These are phyloP conservation scores for Falco novaeseelandiae DNA, from an alignment of 2,797 vertebrate species.

Conservation along the genomic window DNA sequence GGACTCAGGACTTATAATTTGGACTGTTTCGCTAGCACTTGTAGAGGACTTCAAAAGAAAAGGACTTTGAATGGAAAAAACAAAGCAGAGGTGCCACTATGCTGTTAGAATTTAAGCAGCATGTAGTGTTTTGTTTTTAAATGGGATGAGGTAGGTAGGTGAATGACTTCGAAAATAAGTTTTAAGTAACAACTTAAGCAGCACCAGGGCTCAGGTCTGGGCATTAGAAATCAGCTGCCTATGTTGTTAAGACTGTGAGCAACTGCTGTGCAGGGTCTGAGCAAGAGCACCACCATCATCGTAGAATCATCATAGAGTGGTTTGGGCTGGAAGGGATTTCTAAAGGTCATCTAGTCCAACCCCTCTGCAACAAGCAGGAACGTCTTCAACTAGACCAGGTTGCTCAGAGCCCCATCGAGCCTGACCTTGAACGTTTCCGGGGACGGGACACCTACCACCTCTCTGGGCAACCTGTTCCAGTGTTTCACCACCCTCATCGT, in stretches of 20 bases:
- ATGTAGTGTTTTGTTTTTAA: not conserved
- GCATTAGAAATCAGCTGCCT: not conserved
- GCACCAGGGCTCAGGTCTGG: accelerated
- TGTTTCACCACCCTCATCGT: too few relatives aligned
- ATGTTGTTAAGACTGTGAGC: not conserved
- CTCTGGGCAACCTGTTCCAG: too few relatives aligned
- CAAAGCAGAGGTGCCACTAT: not conserved
- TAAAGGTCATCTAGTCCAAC: too few relatives aligned
- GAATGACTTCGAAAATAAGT: not conserved
- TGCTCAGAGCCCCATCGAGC: too few relatives aligned
- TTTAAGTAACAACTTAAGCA: not conserved
- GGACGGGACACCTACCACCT: too few relatives aligned
- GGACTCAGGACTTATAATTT: not conserved
- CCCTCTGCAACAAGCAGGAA: too few relatives aligned
- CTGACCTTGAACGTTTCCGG: too few relatives aligned
- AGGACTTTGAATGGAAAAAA: not conserved
- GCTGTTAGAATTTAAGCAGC: not conserved
- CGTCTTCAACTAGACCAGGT: too few relatives aligned
- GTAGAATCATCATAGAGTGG: too few relatives aligned
- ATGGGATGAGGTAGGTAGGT: not conserved
- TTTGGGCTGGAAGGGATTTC: too few relatives aligned
- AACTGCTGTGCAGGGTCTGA: not conserved
- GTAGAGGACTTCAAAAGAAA: not conserved
- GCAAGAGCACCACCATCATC: not conserved
- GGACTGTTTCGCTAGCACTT: not conserved